Evolutionary conservation across 2,888 invertebrate species (phyloP), one percentile per base, ranked within the genome.

Genomic region (Alitta virens): DNA sequence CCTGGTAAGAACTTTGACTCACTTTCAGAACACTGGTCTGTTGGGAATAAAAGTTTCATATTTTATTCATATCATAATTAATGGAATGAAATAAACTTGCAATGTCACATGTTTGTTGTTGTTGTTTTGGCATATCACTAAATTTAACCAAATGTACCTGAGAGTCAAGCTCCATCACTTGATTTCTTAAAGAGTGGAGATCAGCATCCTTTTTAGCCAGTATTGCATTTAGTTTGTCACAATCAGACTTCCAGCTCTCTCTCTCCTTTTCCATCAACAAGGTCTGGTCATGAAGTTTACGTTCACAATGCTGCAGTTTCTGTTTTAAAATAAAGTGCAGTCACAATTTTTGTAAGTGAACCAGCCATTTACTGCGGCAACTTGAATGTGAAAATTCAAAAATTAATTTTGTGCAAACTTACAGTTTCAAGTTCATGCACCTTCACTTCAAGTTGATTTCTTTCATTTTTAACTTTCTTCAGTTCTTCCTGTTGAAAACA

Each of bases 141-240:
- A n/a, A n/a, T n/a, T n/a, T n/a, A n/a, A n/a, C n/a, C n/a, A n/a
- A n/a, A n/a, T 51, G 43, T 61, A 77, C 76, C 68, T 73, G 66
- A 50, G 72, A 67, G 40, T 76, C 74, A 24, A 75, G 58, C 26
- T 74, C 72, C 52, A 71, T 68, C 23, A 71, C 62, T 55, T 69
- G 71, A 56, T 75, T 75, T 43, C 70, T 72, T 42, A 75, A 58
- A 3, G 64, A 66, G 62, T 75, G 72, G 38, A 78, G 53, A 59
- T 79, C 79, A 24, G 70, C 63, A 51, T 79, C 79, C 53, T 77
- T 76, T 55, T 72, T 66, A 27, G 71, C 68, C 12, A 75, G 66
- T 2, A 75, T 72, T 1, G 72, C 68, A 1, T 76, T 75, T 57
- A 78, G 67, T 33, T 75, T 65, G 57, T 79, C 78, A 70, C 76